phyloP scores from a whole-genome alignment of 2,888 invertebrate species.

The Cenopis cana region DNA sequence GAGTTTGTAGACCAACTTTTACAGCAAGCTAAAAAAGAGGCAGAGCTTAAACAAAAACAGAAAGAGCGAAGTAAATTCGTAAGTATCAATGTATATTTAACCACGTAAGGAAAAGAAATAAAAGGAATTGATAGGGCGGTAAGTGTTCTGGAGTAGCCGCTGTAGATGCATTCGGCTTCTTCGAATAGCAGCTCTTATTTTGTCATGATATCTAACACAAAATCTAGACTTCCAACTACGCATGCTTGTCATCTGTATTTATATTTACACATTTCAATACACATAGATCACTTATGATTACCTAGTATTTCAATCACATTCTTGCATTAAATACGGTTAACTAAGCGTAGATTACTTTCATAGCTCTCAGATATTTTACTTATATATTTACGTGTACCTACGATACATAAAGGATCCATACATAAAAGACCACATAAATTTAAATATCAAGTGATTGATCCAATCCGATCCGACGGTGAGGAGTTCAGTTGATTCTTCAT shows the following conservation, averaged over 20 bases:
- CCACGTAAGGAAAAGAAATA: conserved; percentile 71
- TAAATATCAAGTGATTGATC: neutral
- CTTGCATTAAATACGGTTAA: conserved; percentile 16
- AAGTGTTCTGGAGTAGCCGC: conserved; percentile 76
- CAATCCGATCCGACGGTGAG: neutral
- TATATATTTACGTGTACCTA: too few species aligned
- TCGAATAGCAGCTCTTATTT: conserved; percentile 62
- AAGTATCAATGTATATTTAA: conserved; percentile 83
- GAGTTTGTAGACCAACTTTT: conserved; percentile 87
- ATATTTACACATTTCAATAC: conserved; percentile 27
- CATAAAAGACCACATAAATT: too few species aligned
- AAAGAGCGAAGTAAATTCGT: conserved; percentile 85
- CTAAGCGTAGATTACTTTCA: neutral
- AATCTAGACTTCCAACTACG: conserved; percentile 34
- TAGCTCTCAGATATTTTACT: too few species aligned
- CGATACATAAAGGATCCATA: too few species aligned
- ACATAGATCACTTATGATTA: conserved; percentile 19
- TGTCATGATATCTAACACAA: conserved; percentile 32
- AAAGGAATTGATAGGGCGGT: conserved; percentile 80
- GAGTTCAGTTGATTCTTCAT: neutral
- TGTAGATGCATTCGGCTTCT: conserved; percentile 76
- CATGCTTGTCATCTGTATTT: conserved; percentile 36
- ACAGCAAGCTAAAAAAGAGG: conserved; percentile 86
- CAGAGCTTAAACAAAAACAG: conserved; percentile 83
- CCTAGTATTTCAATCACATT: conserved; percentile 30